Evolutionary conservation across 2,888 invertebrate species (phyloP).

Genomic region (Malthinus flaveolus): DNA sequence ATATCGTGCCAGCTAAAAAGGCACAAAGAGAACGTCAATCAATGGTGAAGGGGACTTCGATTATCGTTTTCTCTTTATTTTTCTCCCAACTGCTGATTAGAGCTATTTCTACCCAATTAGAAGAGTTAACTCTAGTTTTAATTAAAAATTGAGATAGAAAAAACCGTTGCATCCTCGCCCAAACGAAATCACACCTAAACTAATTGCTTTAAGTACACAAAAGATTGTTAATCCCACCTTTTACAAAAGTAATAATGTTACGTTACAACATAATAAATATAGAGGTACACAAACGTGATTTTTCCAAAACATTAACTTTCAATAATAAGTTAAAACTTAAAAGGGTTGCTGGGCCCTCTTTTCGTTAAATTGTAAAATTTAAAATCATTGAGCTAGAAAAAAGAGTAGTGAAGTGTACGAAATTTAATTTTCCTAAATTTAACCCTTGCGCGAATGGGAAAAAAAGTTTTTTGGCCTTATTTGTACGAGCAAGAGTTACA

Average conservation of each 20-base stretch:
- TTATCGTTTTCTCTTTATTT: no score
- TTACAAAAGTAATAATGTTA: conserved; percentile 34
- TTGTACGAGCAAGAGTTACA: conserved; percentile 18
- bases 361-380: conserved; percentile 39
- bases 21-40: no score
- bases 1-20: no score
- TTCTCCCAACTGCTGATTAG: no score
- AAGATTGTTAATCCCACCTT: conserved; percentile 10
- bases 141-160: no score
- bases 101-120: no score
- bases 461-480: background rate
- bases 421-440: conserved; percentile 35
- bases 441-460: background rate
- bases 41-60: no score
- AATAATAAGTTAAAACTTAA: conserved; percentile 46
- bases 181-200: background rate
- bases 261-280: conserved; percentile 52
- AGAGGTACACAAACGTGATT: conserved; percentile 49
- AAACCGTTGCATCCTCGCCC: no score
- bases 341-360: conserved; percentile 52
- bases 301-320: conserved; percentile 52
- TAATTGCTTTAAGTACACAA: conserved; percentile 1
- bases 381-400: conserved; percentile 36
- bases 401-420: conserved; percentile 34
- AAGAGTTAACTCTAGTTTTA: no score